Evolutionary conservation across 2,797 vertebrate species (phyloP).

Genomic region (Dryobates pubescens): DNA sequence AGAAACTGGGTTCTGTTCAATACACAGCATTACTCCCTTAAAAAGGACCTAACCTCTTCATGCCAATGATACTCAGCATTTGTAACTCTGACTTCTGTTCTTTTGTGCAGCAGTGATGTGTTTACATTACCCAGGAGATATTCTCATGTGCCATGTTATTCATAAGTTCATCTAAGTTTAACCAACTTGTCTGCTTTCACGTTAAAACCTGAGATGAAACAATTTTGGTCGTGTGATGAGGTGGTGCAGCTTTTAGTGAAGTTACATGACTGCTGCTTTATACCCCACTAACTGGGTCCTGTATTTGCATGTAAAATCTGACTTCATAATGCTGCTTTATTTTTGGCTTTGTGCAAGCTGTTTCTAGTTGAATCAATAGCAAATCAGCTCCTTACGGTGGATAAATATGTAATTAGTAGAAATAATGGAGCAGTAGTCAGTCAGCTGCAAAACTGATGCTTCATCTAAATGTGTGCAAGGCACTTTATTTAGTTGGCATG

Average conservation of each 20-base stretch:
- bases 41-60: neutral
- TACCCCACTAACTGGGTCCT: neutral
- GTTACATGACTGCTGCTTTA: neutral
- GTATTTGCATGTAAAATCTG: conserved; percentile 66
- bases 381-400: conserved; percentile 63
- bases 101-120: neutral
- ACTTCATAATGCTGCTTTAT: conserved; percentile 56
- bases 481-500: conserved; percentile 72
- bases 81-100: neutral
- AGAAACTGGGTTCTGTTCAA: neutral
- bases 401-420: conserved; percentile 77
- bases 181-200: neutral
- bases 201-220: neutral
- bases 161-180: neutral
- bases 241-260: neutral
- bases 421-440: conserved; percentile 65
- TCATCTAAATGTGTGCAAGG: conserved; percentile 63
- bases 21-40: neutral
- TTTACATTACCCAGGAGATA: neutral
- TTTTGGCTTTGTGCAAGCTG: conserved; percentile 66
- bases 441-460: conserved; percentile 72
- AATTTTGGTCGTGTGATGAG: neutral
- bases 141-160: neutral
- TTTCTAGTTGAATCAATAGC: conserved; percentile 58
- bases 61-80: neutral